phyloP scores from a whole-genome alignment of 2,113 vertebrate genomes.

The Thermophis baileyi region DNA sequence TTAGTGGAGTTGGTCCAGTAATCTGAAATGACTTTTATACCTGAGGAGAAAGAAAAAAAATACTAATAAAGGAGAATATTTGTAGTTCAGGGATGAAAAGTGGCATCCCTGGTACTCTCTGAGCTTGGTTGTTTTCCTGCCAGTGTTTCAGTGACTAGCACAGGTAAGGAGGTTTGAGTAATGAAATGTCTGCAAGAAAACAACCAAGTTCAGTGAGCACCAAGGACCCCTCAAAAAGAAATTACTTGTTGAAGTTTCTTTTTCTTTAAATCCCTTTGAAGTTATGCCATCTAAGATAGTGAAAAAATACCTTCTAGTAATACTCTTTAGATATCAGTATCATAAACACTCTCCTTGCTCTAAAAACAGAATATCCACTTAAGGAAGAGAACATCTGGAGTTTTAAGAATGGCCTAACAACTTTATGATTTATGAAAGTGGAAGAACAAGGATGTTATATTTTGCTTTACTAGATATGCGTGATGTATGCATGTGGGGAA shows the following conservation, averaged over 20 bases:
- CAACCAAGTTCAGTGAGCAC: no score
- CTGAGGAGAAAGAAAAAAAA: not conserved
- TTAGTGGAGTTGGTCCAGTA: not conserved
- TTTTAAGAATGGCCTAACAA: not conserved
- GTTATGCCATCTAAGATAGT: not conserved
- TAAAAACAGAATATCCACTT: not conserved
- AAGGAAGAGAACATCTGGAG: not conserved
- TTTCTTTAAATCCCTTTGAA: not conserved
- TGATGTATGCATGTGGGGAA: not conserved
- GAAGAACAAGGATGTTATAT: not conserved
- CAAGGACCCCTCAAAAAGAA: no score
- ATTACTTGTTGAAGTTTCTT: not conserved
- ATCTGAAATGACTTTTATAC: not conserved
- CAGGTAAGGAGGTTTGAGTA: no score
- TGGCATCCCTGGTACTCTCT: no score
- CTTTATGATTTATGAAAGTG: not conserved
- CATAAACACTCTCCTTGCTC: not conserved
- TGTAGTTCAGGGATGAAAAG: no score
- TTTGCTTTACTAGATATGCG: not conserved
- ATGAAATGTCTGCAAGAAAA: no score
- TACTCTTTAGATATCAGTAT: not conserved
- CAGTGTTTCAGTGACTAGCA: no score
- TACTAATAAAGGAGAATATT: no score
- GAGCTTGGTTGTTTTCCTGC: no score
- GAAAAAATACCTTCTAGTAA: not conserved